Base-by-base conservation (phyloP, 35 echinoderm and acorn worm species). In the Diadema setosum region DNA sequence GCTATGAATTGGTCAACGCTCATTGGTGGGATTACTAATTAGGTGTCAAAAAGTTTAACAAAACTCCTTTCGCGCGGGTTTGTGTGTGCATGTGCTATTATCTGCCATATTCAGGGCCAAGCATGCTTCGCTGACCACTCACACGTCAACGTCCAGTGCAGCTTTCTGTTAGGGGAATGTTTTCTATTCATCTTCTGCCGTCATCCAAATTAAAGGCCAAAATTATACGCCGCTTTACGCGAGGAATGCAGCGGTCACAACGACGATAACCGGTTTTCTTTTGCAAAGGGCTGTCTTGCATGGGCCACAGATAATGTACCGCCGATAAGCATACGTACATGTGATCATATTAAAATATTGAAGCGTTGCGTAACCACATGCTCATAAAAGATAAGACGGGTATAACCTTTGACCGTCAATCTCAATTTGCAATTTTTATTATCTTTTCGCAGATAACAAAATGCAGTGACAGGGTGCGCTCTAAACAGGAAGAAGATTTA, bases 41-140 rank as follows among this genome's bases (percentile, higher is more conserved):
- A 90, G 81, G 88, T 90, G 88, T 90, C 81, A 83, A 90, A 90
- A 90, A 61, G 82, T 90, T 78, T 78, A 78, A 78, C 73, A 78
- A 78, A 78, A 78, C 73, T 78, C 73, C 63, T 67, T 78, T 78
- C 73, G 73, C 73, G 39, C 63, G 63, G 63, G 63, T 6, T 67
- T 14, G 39, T 36, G 29, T 7, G 37, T 1, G 26, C 73, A 44
- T 41, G 73, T 44, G 73, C 33, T 36, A 44, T 43, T 78, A 78
- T 67, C 63, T 78, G 73, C 37, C 73, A 78, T 78, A 41, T 78
- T 78, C 73, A 78, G 73, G 73, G 73, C 29, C 73, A 43, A 42
- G 44, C 40, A 42, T 42, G 73, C 73, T 78, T 41, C 24, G 17
- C 15, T 78, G 73, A 78, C 73, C 73, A 78, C 63, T 67, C 63